Base-by-base conservation (phyloP, 2,888 invertebrate species). In the Malthinus flaveolus region DNA sequence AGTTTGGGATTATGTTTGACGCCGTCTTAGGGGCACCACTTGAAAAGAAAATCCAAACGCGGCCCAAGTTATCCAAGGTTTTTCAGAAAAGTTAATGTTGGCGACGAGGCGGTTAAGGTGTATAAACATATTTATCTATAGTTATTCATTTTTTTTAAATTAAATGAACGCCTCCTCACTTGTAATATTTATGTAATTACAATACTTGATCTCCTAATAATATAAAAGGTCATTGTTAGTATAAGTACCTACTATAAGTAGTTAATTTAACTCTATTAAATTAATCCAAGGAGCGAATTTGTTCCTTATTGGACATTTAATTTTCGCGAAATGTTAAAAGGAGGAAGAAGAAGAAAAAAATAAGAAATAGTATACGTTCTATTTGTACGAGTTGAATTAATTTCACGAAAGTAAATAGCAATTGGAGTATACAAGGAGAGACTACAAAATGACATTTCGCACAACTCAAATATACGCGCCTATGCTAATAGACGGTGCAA, bases 361-460 rank as follows among this genome's bases (percentile, higher is more conserved):
- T 3, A 5, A 23, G 5, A 23, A 3, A 23, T 2, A 23, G 23
- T 23, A 23, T 48, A 59, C 32, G 31, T 35, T 32, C 45, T 59
- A 49, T 59, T 49, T 59, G 54, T 49, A 54, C 54, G 54, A 59
- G 59, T 59, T 37, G 54, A 59, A 54, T 59, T 59, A 59, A 59
- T 59, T 59, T 59, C 54, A 51, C 47, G 39, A 32, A 45, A 59
- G 59, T 48, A 59, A 59, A 59, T 59, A 59, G 54, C 49, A 59
- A 49, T 46, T 54, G 53, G 46, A 32, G 50, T 37, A 23, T 23
- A 23, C 50, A 39, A 44, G 47, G 35, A 56, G 53, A 59, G 46
- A 52, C 49, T 54, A 56, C 52, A 48, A 45, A 59, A 60, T 52
- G 60, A 56, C 61, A 61, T 61, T 61, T 56, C 37, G 55, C 60